Evolutionary conservation across 2,888 invertebrate species (phyloP), one percentile per base, ranked within the genome.

Genomic region (Tipula vernalis): DNA sequence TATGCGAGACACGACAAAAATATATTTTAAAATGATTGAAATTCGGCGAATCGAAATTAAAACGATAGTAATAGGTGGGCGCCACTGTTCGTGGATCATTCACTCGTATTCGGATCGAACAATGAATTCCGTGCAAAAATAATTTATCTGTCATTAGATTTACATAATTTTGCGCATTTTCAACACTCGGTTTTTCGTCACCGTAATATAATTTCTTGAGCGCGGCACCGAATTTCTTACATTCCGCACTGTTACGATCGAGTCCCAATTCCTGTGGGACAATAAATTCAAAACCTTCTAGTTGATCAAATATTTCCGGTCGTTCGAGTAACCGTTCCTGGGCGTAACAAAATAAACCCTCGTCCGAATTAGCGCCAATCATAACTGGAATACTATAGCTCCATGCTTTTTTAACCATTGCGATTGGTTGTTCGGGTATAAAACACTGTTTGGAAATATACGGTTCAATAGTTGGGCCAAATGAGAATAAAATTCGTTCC

Each of bases 161-260:
- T 5, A 83, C 83, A 86, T 83, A 86, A 10, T 12, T n/a, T 18
- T 86, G 83, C 0, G 92, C 89, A 42, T 91, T 91, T 36, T 84
- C 10, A 84, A 84, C 41, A 39, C 39, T 15, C 10, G 92, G 90
- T 86, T 91, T 89, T 44, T 91, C 90, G 8, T 92, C 90, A 0
- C 91, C 92, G 88, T 92, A 93, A 88, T 93, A 93, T 10, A 90
- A 89, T 15, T 91, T 87, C 85, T 91, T 91, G 10, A 93, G 89
- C 88, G 90, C 90, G 2, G 90, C 89, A 1, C 92, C 93, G 44
- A 91, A 90, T 8, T 89, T 88, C 39, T 88, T 89, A 3, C 91
- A 88, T 83, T 88, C 44, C 57, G 88, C 87, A 89, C 87, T 91
- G 89, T 87, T 90, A 89, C 47, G 88, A 86, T 88, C 89, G 12